Conservation (phyloP, 2,797 vertebrate species). For the Morelia viridis region DNA sequence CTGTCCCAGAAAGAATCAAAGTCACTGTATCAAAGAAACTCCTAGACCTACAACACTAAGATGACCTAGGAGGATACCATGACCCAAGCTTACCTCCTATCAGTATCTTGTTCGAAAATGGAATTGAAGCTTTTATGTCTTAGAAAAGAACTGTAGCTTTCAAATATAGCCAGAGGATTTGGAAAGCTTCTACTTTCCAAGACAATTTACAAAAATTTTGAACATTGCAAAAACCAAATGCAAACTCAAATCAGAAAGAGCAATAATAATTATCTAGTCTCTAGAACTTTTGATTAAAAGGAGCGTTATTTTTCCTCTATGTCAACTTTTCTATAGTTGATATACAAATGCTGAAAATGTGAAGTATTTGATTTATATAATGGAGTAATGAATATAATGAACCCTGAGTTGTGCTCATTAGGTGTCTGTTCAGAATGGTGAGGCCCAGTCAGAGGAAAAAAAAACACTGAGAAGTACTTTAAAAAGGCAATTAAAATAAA, state of each 20-base stretch:
- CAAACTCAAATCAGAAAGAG: neutral
- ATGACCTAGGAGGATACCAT: neutral
- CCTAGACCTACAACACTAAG: neutral
- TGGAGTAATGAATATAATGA: neutral
- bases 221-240: neutral
- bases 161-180: neutral
- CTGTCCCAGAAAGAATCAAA: neutral
- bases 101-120: neutral
- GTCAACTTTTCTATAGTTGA: neutral
- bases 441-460: neutral
- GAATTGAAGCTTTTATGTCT: slow-evolving; percentile 57
- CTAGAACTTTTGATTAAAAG: neutral
- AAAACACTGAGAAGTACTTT: neutral
- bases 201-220: neutral
- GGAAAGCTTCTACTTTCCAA: slow-evolving; percentile 6
- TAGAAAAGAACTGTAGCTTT: slow-evolving; percentile 16
- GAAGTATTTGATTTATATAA: neutral
- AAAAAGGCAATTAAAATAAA: neutral
- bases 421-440: neutral
- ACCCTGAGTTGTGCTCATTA: neutral
- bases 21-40: neutral
- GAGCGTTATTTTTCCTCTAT: too few relatives aligned
- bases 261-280: neutral
- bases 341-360: neutral
- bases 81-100: neutral